A percentile compares a stretch with the other conserved stretches of the same genome.
These are phyloP conservation scores for Zaprionus bogoriensis DNA, from an alignment of 2,888 invertebrate genomes.

Conservation along the genomic window DNA sequence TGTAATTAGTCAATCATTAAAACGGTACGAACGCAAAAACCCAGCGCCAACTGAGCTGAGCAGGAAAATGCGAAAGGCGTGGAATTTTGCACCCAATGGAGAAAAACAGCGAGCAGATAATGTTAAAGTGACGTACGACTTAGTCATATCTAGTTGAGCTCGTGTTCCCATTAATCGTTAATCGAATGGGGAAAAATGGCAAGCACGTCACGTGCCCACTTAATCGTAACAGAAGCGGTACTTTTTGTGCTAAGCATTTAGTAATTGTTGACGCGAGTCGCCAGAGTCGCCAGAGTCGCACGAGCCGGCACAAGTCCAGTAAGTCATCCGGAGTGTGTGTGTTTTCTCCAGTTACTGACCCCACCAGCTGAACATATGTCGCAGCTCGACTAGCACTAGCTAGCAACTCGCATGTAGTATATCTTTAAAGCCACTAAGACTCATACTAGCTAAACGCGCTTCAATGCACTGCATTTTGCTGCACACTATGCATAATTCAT, in stretches of 20 bases:
- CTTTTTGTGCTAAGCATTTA: slow-evolving; percentile 17
- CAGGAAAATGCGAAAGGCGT: slow-evolving; percentile 27
- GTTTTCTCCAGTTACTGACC: slow-evolving; percentile 39
- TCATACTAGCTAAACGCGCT: slow-evolving; percentile 14
- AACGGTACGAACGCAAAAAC: not conserved
- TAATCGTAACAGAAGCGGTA: slow-evolving; percentile 3
- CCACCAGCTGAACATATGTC: slow-evolving; percentile 15
- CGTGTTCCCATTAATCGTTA: not conserved
- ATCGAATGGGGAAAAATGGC: slow-evolving; percentile 22
- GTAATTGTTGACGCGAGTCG: not conserved
- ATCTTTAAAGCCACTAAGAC: not conserved
- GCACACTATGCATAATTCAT: slow-evolving; percentile 49
- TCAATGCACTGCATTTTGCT: slow-evolving; percentile 23
- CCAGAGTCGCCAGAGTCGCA: too few species aligned
- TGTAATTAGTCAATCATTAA: slow-evolving; percentile 39
- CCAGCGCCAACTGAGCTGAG: not conserved
- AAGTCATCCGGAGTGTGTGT: slow-evolving; percentile 2
- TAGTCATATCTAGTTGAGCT: slow-evolving; percentile 16
- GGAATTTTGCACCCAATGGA: slow-evolving; percentile 15
- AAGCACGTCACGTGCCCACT: slow-evolving; percentile 36
- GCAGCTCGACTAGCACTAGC: too few species aligned
- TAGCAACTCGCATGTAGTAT: not conserved
- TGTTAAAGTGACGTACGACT: slow-evolving; percentile 30
- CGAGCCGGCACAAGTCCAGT: not conserved
- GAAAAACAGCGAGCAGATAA: slow-evolving; percentile 12